A percentile compares a stretch with the other conserved stretches of the same genome.
Evolutionary conservation across 2,797 vertebrate genomes (phyloP).

Genomic region (Acanthurus lineatus): DNA sequence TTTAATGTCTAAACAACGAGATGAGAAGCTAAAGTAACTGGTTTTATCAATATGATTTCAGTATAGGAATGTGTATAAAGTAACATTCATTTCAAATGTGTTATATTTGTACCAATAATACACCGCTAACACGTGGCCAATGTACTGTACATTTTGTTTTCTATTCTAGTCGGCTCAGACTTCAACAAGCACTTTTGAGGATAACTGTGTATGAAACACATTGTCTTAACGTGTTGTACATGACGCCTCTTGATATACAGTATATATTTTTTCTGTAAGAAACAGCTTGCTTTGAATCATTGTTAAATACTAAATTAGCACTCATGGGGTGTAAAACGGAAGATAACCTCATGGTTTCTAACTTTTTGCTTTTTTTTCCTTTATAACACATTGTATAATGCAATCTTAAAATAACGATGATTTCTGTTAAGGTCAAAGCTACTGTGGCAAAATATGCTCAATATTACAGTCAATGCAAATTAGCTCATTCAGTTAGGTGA

Average conservation of each 20-base stretch:
- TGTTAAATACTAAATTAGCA: constrained; percentile 69
- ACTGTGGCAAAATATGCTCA: constrained; percentile 62
- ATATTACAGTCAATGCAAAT: constrained; percentile 58
- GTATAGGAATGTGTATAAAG: constrained; percentile 71
- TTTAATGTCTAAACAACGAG: constrained; percentile 59
- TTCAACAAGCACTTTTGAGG: constrained; percentile 81
- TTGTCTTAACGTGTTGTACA: constrained; percentile 75
- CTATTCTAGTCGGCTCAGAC: constrained; percentile 78
- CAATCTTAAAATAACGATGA: constrained; percentile 58
- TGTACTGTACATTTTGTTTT: constrained; percentile 80
- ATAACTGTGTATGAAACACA: constrained; percentile 73
- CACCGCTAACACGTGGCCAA: constrained; percentile 77
- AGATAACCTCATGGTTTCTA: constrained; percentile 67
- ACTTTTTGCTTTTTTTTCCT: constrained; percentile 44
- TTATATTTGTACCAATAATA: constrained; percentile 80
- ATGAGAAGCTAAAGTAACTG: constrained; percentile 62
- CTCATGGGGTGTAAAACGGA: constrained; percentile 61
- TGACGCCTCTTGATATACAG: constrained; percentile 74
- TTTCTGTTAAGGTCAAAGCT: constrained; percentile 65
- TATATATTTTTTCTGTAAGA: constrained; percentile 73
- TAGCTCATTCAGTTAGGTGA: constrained; percentile 62
- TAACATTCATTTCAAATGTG: constrained; percentile 72
- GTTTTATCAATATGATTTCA: constrained; percentile 69
- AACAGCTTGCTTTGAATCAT: constrained; percentile 72
- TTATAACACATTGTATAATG: constrained; percentile 63